Percentiles rank a stretch among this genome's conserved stretches.
Conservation (phyloP, 2,113 vertebrate genomes). For the Paramisgurnus dabryanus region DNA sequence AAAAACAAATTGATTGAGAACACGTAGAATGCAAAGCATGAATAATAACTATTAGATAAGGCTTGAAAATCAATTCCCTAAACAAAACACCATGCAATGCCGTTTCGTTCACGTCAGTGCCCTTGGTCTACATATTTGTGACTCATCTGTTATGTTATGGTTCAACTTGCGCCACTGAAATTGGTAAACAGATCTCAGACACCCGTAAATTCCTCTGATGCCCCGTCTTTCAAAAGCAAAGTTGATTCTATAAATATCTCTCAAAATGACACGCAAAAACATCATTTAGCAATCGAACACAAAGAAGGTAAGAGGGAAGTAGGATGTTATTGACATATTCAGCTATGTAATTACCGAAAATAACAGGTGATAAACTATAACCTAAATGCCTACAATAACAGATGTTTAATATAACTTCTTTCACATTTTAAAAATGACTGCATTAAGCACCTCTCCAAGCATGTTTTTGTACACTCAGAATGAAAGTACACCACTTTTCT, state of each 20-base stretch:
- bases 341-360: no score
- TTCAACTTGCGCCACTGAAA: background rate
- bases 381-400: background rate
- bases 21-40: background rate
- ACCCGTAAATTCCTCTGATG: background rate
- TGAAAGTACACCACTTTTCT: background rate
- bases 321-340: background rate
- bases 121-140: background rate
- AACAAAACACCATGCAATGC: background rate
- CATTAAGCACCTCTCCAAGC: background rate
- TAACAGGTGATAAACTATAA: background rate
- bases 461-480: background rate
- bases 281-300: background rate
- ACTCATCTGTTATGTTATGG: background rate
- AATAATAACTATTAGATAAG: no score
- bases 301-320: constrained; percentile 19
- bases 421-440: background rate
- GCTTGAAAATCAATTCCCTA: background rate
- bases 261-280: background rate
- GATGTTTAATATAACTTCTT: background rate
- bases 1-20: constrained; percentile 7
- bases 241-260: background rate
- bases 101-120: background rate
- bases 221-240: background rate
- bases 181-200: background rate